Percentiles rank a stretch among this genome's conserved stretches.
These are phyloP conservation scores for Ericerus pela DNA, from an alignment of 1,140 invertebrate genomes.

Conservation along the genomic window DNA sequence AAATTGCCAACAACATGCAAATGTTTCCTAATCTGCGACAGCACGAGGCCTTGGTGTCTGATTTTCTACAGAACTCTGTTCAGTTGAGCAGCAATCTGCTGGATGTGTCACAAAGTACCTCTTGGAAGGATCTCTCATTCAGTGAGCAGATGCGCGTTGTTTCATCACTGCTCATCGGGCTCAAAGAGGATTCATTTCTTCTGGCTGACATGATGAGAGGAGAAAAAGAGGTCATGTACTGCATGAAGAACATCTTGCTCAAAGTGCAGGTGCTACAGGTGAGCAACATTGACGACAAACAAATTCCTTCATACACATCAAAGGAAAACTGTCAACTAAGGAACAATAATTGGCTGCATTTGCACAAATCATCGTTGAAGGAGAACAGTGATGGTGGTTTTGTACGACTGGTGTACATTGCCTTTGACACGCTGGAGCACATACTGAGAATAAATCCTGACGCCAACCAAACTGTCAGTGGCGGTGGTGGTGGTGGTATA, in stretches of 20 bases:
- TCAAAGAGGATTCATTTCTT: slow-evolving; percentile 83
- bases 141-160: slow-evolving; percentile 72
- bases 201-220: slow-evolving; percentile 70
- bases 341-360: slow-evolving; percentile 32
- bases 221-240: slow-evolving; percentile 65
- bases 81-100: slow-evolving; percentile 79
- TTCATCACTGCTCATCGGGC: slow-evolving; percentile 63
- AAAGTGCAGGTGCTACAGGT: slow-evolving; percentile 71
- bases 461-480: slow-evolving; percentile 33
- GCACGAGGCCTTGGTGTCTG: slow-evolving; percentile 67
- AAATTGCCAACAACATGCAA: slow-evolving; percentile 62
- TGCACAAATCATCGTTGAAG: slow-evolving; percentile 36
- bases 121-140: slow-evolving; percentile 74
- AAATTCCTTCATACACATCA: slow-evolving; percentile 52
- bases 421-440: slow-evolving; percentile 77
- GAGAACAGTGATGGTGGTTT: slow-evolving; percentile 69
- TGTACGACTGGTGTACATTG: slow-evolving; percentile 81
- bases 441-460: too few species aligned
- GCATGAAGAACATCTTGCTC: slow-evolving; percentile 69
- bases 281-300: slow-evolving; percentile 55
- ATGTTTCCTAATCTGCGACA: slow-evolving; percentile 64
- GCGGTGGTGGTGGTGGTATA: slow-evolving; percentile 43
- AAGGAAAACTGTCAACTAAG: slow-evolving; percentile 58
- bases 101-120: slow-evolving; percentile 63
- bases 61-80: slow-evolving; percentile 68